Evolutionary conservation across 2,888 invertebrate species (phyloP), one percentile per base, ranked within the genome.

Genomic region (Nemotelus nigrinus): DNA sequence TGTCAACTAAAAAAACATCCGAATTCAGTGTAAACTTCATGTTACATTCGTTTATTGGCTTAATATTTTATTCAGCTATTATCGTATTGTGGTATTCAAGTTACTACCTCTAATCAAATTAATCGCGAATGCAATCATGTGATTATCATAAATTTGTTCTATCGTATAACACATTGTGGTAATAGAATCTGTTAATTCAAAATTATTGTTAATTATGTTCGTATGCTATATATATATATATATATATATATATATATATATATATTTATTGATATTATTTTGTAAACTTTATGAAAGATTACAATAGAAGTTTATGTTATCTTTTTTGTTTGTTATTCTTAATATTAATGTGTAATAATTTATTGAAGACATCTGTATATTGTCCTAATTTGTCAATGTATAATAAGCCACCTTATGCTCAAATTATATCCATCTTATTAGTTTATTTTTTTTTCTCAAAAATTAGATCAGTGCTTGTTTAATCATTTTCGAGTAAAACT

Each of bases 41-140:
- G 57, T 41, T 82, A 60, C 80, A 82, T 71, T 80, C 81, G 79
- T 80, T 80, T 79, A 58, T 80, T 65, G 82, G 82, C 76, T 79
- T 82, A 57, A 63, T 80, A 63, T 82, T 82, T 78, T 82, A 82
- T 77, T 77, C 80, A 78, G 77, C 81, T 55, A 57, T 81, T 78
- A 82, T 79, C 79, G 79, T 79, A 81, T 82, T 86, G 89, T 89
- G 82, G 89, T 85, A 80, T 81, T 81, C 80, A 79, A 80, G 79
- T 67, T 80, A 80, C 76, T 70, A 76, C 71, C 25, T 25, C 25
- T 25, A 25, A 25, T 25, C 78, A 72, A 75, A 43, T 58, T 55
- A 44, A 78, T 79, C 76, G 81, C 45, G 8, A 64, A 8, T 2
- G 47, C 50, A 78, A 74, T 64, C 68, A 60, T 78, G 77, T 77